Evolutionary conservation across 2,888 invertebrate genomes (phyloP).

Genomic region (Eledone cirrhosa): DNA sequence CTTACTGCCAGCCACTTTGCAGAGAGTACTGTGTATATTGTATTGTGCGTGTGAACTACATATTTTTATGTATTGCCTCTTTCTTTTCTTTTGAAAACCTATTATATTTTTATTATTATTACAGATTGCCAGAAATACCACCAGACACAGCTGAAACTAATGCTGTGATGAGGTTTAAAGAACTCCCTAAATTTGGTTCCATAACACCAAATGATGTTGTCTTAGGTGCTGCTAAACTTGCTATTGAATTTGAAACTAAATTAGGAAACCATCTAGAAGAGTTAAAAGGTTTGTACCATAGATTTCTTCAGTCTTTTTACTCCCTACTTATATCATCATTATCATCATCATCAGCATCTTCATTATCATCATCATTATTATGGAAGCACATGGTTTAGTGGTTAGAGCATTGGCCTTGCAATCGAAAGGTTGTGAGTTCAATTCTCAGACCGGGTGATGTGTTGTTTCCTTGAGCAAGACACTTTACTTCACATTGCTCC

Average conservation of each 20-base stretch:
- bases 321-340: too few species aligned
- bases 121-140: constrained; percentile 71
- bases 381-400: too few species aligned
- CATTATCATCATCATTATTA: too few species aligned
- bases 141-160: constrained; percentile 81
- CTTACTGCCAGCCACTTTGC: too few species aligned
- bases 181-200: constrained; percentile 82
- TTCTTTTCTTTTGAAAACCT: neutral
- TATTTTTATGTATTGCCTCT: neutral
- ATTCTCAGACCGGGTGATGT: too few species aligned
- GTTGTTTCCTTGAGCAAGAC: too few species aligned
- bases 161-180: constrained; percentile 75
- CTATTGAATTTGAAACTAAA: constrained; percentile 81
- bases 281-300: constrained; percentile 45
- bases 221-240: constrained; percentile 83
- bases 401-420: too few species aligned
- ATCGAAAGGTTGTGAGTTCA: too few species aligned
- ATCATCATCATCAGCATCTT: too few species aligned
- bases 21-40: too few species aligned
- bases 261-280: constrained; percentile 73
- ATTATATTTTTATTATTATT: constrained; percentile 36
- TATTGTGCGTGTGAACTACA: too few species aligned
- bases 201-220: constrained; percentile 81
- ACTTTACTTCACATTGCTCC: too few species aligned
- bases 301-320: neutral